Evolutionary conservation across 2,113 vertebrate genomes (phyloP), one percentile per base, ranked within the genome.

Genomic region (Struthio camelus): DNA sequence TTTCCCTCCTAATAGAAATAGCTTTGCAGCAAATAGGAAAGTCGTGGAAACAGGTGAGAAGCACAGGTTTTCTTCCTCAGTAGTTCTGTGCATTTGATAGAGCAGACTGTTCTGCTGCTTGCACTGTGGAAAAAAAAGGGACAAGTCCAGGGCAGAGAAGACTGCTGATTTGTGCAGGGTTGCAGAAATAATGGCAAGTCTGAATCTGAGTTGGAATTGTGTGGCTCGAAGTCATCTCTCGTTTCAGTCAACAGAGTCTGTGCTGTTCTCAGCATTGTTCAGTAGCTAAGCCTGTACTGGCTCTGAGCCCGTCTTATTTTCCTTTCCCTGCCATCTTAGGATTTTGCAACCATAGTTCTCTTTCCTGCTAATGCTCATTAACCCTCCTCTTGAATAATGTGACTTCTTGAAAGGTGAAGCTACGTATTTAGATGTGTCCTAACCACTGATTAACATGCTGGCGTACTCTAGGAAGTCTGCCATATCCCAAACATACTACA

Each of bases 101-200:
- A 69, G 40, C 78, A 93, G 83, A 82, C 53, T 66, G 6, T 90
- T 78, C 48, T 38, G 54, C 42, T 80, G 48, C 66, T 81, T 89
- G 28, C 34, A 44, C 48, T 73, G 58, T n/a, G 80, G 36, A 48
- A 82, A 85, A 87, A 59, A 59, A 44, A 25, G 72, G 30, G 42
- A 65, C 38, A 77, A 92, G 80, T 62, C 34, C 53, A 77, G 84
- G 53, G 56, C 73, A 77, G 76, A 70, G 46, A 71, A 87, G 80
- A 72, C 6, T 70, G 76, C 44, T 83, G 87, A 87, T 89, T 70
- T 93, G 78, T 91, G 48, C 80, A 85, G 54, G 27, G 34, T 77
- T 94, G 86, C 84, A 93, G 85, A 93, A 95, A 92, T 81, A 94
- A 91, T 72, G 94, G 50, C 83, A 92, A 79, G 38, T 61, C 89